Conservation (phyloP, 2,888 invertebrate species). For the Sclerodermus sp. region DNA sequence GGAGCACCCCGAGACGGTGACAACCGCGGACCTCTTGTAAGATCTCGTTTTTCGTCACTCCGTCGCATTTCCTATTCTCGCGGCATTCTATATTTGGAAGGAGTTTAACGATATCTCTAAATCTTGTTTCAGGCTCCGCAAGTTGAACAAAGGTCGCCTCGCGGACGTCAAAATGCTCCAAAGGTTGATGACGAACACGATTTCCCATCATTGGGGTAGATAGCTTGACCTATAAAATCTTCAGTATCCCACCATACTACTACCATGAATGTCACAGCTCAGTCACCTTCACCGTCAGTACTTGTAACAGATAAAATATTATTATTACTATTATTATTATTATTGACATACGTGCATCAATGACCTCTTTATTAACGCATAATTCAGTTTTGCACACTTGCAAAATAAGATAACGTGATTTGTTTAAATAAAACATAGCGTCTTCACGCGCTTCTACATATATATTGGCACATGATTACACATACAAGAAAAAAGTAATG, state of each 20-base stretch:
- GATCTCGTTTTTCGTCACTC: no score
- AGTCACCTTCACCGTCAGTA: slow-evolving; percentile 43
- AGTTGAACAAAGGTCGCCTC: slow-evolving; percentile 52
- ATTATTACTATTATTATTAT: slow-evolving; percentile 41
- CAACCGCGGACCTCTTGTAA: slow-evolving; percentile 47
- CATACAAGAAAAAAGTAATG: not conserved
- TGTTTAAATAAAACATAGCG: slow-evolving; percentile 24
- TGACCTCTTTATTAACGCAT: slow-evolving; percentile 50
- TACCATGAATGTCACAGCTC: slow-evolving; percentile 32
- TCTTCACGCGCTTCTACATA: slow-evolving; percentile 14
- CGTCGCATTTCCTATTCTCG: no score
- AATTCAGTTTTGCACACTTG: slow-evolving; percentile 41
- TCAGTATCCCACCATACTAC: slow-evolving; percentile 34
- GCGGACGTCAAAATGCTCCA: slow-evolving; percentile 65
- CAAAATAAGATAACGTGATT: slow-evolving; percentile 34
- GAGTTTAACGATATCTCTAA: no score
- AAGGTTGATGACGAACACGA: slow-evolving; percentile 95
- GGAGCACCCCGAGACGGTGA: slow-evolving; percentile 54
- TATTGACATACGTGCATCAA: slow-evolving; percentile 49
- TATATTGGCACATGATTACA: slow-evolving; percentile 22
- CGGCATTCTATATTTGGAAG: no score
- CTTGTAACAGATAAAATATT: slow-evolving; percentile 42
- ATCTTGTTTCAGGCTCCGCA: slow-evolving; percentile 39
- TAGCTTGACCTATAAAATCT: slow-evolving; percentile 23
- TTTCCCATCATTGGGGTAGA: slow-evolving; percentile 89